Conservation (phyloP, 2,113 vertebrate genomes). For the Hypanus sabinus region DNA sequence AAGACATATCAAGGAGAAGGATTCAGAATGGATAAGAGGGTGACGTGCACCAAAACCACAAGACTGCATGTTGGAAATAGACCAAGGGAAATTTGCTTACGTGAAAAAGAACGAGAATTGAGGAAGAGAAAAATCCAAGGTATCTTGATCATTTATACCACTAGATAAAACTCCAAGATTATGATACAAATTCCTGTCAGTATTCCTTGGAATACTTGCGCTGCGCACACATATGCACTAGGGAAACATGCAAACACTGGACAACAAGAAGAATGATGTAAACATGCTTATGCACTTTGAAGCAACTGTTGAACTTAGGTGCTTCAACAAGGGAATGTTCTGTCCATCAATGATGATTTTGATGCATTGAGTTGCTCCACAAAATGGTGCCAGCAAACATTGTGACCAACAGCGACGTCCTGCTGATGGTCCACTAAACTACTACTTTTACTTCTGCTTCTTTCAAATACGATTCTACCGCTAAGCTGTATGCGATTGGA, state of each 20-base stretch:
- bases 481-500: too few species aligned
- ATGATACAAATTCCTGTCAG: neutral
- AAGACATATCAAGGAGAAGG: neutral
- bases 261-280: neutral
- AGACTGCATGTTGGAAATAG: neutral
- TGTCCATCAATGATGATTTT: too few species aligned
- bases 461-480: too few species aligned
- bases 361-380: too few species aligned
- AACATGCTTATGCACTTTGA: neutral
- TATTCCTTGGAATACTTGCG: neutral
- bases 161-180: neutral
- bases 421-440: too few species aligned
- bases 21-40: neutral
- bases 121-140: neutral
- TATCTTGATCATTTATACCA: neutral
- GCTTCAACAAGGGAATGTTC: too few species aligned
- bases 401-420: too few species aligned
- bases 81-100: neutral
- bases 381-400: too few species aligned
- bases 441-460: too few species aligned
- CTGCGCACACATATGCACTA: neutral
- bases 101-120: neutral
- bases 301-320: too few species aligned
- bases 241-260: neutral
- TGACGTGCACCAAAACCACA: neutral